Evolutionary conservation across 2,113 vertebrate species (phyloP).

Genomic region (Taurulus bubalis): DNA sequence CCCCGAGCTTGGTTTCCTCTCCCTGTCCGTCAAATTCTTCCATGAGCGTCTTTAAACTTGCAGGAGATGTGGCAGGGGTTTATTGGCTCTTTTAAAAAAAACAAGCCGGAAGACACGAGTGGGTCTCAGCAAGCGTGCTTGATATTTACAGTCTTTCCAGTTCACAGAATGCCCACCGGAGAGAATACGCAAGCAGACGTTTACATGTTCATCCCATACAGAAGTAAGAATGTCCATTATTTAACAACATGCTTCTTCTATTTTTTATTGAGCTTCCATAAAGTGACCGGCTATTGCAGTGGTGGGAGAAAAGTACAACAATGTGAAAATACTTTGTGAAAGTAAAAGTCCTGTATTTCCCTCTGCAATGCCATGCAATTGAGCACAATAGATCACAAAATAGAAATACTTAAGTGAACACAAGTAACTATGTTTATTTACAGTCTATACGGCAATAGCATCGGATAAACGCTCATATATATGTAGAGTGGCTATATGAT

Average conservation of each 20-base stretch:
- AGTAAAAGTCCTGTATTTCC: not conserved
- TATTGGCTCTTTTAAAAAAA: constrained; percentile 36
- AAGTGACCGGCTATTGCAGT: not conserved
- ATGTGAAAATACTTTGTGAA: not conserved
- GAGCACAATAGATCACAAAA: not conserved
- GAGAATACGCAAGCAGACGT: not conserved
- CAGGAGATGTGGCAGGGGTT: constrained; percentile 21
- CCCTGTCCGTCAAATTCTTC: not conserved
- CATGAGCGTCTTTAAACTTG: constrained; percentile 2
- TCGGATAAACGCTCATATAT: not conserved
- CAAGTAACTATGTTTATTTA: constrained; percentile 22
- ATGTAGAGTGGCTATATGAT: not conserved
- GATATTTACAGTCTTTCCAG: constrained; percentile 50
- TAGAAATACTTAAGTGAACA: not conserved
- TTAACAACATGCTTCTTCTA: not conserved
- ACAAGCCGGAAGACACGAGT: not conserved
- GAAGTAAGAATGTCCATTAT: not conserved
- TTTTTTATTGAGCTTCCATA: not conserved
- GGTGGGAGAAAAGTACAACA: not conserved
- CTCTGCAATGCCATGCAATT: not conserved
- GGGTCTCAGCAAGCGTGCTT: constrained; percentile 23
- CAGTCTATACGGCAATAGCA: not conserved
- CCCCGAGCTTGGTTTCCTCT: not conserved
- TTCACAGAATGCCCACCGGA: constrained; percentile 29
- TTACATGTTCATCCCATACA: not conserved